A percentile compares a stretch with the other conserved stretches of the same genome.
phyloP scores from a whole-genome alignment of 1,140 invertebrate genomes.

The Microplitis demolitor region DNA sequence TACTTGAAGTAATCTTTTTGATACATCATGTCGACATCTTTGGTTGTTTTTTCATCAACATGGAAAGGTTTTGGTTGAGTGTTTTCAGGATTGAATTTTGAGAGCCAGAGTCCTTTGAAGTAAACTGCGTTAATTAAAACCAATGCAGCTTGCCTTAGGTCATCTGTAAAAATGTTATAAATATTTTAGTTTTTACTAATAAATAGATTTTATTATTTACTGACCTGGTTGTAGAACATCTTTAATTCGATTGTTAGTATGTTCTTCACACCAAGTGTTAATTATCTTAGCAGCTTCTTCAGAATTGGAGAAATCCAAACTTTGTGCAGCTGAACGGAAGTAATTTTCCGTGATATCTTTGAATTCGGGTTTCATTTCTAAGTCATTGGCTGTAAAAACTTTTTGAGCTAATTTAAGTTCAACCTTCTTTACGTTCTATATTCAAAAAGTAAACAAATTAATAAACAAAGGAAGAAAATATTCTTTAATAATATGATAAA shows the following conservation, averaged over 20 bases:
- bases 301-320: neutral
- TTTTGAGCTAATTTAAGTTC: slow-evolving; percentile 40
- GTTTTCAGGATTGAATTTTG: slow-evolving; percentile 61
- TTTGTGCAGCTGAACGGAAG: slow-evolving; percentile 46
- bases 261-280: neutral
- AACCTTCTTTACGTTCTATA: slow-evolving; percentile 31
- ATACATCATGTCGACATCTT: slow-evolving; percentile 59
- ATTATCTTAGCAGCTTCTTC: neutral
- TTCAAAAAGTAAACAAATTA: neutral
- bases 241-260: slow-evolving; percentile 3
- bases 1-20: slow-evolving; percentile 62
- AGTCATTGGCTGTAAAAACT: slow-evolving; percentile 51
- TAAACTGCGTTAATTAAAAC: slow-evolving; percentile 72
- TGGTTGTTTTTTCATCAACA: slow-evolving; percentile 46
- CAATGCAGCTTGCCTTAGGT: slow-evolving; percentile 52
- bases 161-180: neutral
- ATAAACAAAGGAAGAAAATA: neutral
- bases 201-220: neutral
- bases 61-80: slow-evolving; percentile 61
- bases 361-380: slow-evolving; percentile 36
- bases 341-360: slow-evolving; percentile 2
- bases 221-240: neutral
- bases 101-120: slow-evolving; percentile 73
- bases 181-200: too few relatives aligned
- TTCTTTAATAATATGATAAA: too few relatives aligned